Evolutionary conservation across 2,113 vertebrate species (phyloP).

Genomic region (Phyllopteryx taeniolatus): DNA sequence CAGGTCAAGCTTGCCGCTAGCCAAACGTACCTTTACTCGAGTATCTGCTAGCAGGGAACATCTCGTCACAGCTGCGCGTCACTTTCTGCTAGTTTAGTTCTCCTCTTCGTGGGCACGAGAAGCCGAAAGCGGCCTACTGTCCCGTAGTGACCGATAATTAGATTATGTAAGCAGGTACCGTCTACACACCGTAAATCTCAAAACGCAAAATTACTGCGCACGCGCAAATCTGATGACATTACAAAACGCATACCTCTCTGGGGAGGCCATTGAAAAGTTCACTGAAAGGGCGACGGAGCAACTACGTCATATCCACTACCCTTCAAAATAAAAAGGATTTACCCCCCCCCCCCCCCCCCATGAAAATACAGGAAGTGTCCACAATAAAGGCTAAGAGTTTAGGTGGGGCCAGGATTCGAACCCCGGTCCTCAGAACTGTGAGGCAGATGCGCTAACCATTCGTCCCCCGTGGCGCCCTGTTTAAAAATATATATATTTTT

Average conservation of each 20-base stretch:
- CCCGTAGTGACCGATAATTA: not conserved
- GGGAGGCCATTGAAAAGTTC: too few species aligned
- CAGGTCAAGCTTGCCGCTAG: slow-evolving; percentile 22
- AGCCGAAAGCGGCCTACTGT: not conserved
- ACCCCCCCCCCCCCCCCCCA: too few species aligned
- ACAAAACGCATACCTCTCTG: not conserved
- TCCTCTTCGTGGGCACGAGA: not conserved
- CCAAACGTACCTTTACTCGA: slow-evolving; percentile 53
- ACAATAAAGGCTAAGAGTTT: too few species aligned
- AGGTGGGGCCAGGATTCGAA: too few species aligned
- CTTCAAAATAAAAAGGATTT: too few species aligned
- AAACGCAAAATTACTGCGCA: slow-evolving; percentile 20
- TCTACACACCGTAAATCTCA: slow-evolving; percentile 25
- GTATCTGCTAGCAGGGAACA: slow-evolving; percentile 75
- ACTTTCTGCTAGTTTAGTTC: not conserved
- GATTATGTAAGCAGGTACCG: not conserved
- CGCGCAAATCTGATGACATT: not conserved
- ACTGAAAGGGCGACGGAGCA: too few species aligned
- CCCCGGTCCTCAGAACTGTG: too few species aligned
- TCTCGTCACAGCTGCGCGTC: slow-evolving; percentile 32
- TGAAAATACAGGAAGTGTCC: too few species aligned
- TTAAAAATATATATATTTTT: too few species aligned
- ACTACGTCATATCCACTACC: too few species aligned
- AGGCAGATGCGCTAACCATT: too few species aligned
- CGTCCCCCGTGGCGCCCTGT: too few species aligned